Conservation (phyloP, 2,888 invertebrate species). For the Mayetiola destructor region DNA sequence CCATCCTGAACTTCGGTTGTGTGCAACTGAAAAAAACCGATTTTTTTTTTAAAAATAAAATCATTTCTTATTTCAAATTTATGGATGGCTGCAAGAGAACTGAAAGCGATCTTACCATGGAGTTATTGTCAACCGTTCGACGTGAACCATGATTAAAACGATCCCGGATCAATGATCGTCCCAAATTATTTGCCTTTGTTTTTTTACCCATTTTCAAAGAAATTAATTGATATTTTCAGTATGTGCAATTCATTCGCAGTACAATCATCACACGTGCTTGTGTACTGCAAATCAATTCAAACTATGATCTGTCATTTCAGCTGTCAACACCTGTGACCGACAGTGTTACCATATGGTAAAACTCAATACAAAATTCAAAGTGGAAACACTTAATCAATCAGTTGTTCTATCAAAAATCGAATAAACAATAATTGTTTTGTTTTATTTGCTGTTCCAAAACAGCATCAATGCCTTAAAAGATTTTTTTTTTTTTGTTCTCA, state of each 20-base stretch:
- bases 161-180: constrained; percentile 59
- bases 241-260: not conserved
- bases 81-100: not conserved
- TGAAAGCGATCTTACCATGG: constrained; percentile 57
- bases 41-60: no score
- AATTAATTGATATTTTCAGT: not conserved
- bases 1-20: constrained; percentile 81
- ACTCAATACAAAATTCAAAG: no score
- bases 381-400: no score
- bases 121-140: constrained; percentile 53
- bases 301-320: not conserved
- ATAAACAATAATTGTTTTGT: no score
- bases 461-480: no score
- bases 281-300: not conserved
- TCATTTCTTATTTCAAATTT: not conserved
- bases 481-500: no score
- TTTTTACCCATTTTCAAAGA: constrained; percentile 53
- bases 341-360: not conserved
- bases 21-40: constrained; percentile 41
- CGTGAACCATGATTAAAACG: constrained; percentile 51
- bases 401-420: no score
- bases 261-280: not conserved
- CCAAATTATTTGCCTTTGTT: constrained; percentile 45
- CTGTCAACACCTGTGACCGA: not conserved
- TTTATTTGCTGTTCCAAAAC: no score